Conservation (phyloP, 2,797 vertebrate species). For the Gambelia wislizenii region DNA sequence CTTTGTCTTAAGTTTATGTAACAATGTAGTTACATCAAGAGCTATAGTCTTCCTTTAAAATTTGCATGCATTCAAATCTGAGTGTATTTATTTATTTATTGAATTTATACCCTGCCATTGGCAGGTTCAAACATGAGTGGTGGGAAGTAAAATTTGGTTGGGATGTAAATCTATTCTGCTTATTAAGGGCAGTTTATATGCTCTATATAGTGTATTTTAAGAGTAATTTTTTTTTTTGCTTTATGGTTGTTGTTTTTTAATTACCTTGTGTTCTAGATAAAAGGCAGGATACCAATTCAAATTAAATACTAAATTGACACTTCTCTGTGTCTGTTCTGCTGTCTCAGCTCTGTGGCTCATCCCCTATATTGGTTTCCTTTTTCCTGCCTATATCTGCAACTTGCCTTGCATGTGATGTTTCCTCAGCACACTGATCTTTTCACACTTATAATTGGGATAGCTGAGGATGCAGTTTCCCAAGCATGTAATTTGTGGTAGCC, state of each 20-base stretch:
- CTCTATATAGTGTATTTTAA: background rate
- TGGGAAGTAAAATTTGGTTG: background rate
- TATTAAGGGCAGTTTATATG: background rate
- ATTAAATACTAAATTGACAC: background rate
- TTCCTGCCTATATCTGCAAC: background rate
- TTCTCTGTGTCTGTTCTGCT: slow-evolving; percentile 2
- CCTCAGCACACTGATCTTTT: slow-evolving; percentile 20
- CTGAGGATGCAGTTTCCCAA: slow-evolving; percentile 19
- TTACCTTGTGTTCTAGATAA: background rate
- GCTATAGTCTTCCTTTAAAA: background rate
- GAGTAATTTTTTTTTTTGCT: background rate
- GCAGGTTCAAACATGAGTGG: no score
- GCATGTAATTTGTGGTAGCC: slow-evolving; percentile 32
- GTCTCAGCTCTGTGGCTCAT: slow-evolving; percentile 1
- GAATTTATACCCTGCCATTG: no score
- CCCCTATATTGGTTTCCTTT: background rate
- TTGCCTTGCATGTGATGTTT: slow-evolving; percentile 14
- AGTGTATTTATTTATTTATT: background rate
- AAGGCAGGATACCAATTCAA: background rate
- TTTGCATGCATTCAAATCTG: background rate
- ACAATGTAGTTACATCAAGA: background rate
- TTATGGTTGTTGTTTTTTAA: background rate
- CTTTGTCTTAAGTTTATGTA: background rate
- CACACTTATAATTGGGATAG: slow-evolving; percentile 1
- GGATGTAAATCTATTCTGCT: background rate